Evolutionary conservation across 53 echinoderm and acorn worm genomes (phyloP), one percentile per base, ranked within the genome.

Genomic region (Arbacia lixula): DNA sequence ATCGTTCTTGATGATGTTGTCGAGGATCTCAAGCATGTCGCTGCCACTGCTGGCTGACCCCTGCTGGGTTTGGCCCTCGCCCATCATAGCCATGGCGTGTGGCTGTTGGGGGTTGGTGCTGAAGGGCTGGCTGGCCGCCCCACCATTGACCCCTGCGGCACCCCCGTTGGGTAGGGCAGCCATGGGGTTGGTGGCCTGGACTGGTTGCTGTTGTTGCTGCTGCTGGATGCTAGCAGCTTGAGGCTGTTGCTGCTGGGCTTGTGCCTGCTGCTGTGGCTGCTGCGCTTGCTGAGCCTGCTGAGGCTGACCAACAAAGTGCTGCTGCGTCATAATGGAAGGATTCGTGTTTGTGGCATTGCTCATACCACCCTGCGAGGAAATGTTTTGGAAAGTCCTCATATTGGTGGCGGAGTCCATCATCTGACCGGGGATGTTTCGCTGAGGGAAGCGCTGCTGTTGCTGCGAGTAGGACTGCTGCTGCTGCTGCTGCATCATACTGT

Each of bases 321-420:
- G 83, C 34, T 83, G 83, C 10, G 71, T 52, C 64, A 83, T 74
- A 22, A 83, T 64, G 88, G 72, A 62, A 55, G 83, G 61, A 66
- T 84, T 88, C 40, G 72, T 84, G 30, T 83, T 84, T 5, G 67
- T 84, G 17, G 40, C 57, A 46, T 40, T 75, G 75, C 78, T 77
- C 53, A 86, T 52, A 74, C 61, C 62, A 62, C 74, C 62, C 56
- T 83, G 87, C 2, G 87, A 33, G 27, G 83, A 83, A 43, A 91
- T 87, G 41, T 91, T 87, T 25, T 74, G 87, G 72, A 87, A 87
- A 83, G 83, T 91, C 66, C 87, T 83, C 83, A 91, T 83, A 68
- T 91, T 91, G 43, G 86, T 53, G 27, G 72, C 53, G 53, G 90
- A 86, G 68, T 74, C 86, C 33, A 83, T 74, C 8, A 83, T 42